These are phyloP conservation scores for Anas georgica DNA, from an alignment of 2,797 vertebrate species.

Conservation along the genomic window DNA sequence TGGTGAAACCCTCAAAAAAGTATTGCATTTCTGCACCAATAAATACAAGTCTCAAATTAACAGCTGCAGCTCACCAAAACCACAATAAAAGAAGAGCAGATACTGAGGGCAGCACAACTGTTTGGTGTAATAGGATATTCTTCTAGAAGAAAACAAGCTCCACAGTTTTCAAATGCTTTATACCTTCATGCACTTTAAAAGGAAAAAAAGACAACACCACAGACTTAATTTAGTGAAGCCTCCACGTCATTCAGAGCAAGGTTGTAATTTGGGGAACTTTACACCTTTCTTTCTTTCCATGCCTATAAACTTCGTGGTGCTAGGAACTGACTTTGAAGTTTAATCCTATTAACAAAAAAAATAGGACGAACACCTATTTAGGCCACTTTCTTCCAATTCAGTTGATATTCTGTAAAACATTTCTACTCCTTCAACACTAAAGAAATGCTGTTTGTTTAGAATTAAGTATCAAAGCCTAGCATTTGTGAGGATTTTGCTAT, in stretches of 20 bases:
- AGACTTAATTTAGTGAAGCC: constrained; percentile 32
- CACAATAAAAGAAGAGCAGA: neutral
- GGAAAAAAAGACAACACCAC: neutral
- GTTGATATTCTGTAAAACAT: neutral
- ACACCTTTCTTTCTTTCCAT: constrained; percentile 14
- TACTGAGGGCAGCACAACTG: constrained; percentile 1
- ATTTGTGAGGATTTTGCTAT: constrained; percentile 18
- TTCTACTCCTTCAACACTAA: neutral
- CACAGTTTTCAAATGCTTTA: constrained; percentile 14
- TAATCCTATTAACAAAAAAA: constrained; percentile 61
- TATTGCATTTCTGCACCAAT: neutral
- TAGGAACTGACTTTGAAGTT: constrained; percentile 59
- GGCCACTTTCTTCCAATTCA: constrained; percentile 32
- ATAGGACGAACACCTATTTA: constrained; percentile 56
- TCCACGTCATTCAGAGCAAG: constrained; percentile 26
- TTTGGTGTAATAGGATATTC: constrained; percentile 33
- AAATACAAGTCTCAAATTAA: constrained; percentile 39
- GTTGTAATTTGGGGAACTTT: neutral
- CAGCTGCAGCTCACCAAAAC: constrained; percentile 34
- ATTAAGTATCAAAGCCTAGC: constrained; percentile 2
- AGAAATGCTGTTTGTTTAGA: constrained; percentile 36
- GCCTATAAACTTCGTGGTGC: constrained; percentile 16
- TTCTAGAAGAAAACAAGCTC: constrained; percentile 15
- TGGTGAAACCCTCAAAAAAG: neutral
- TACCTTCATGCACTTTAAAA: neutral